These are phyloP conservation scores for Halichoerus grypus DNA, from an alignment of 2,113 vertebrate genomes.

Conservation along the genomic window DNA sequence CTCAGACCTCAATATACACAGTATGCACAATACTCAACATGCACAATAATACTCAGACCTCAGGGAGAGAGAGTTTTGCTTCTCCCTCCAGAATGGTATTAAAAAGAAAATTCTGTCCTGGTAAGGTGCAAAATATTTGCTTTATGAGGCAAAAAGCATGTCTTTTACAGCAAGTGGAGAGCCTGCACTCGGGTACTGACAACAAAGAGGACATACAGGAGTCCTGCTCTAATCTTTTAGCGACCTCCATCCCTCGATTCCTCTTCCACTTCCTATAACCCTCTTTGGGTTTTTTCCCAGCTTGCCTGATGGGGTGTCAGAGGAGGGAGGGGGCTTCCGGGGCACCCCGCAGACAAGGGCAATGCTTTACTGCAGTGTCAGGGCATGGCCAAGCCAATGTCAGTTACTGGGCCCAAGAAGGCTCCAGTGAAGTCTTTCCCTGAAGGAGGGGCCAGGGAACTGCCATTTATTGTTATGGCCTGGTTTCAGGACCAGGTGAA, in stretches of 20 bases:
- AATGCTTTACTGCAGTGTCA: background rate
- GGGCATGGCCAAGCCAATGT: background rate
- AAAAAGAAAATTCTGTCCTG: background rate
- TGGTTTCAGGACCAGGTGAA: background rate
- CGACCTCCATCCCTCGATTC: accelerated
- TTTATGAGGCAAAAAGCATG: background rate
- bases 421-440: background rate
- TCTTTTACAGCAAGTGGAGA: background rate
- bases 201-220: background rate
- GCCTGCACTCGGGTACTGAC: background rate
- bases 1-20: background rate
- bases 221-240: background rate
- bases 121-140: constrained; percentile 1
- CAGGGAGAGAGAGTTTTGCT: background rate
- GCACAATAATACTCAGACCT: background rate
- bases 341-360: background rate
- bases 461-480: background rate
- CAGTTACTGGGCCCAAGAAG: background rate
- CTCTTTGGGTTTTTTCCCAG: background rate
- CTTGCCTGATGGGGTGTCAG: background rate
- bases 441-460: background rate
- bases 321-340: background rate
- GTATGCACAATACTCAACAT: background rate
- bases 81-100: background rate
- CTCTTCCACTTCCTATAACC: background rate